phyloP scores from a whole-genome alignment of 2,797 vertebrate genomes.

The Craterocephalus amniculus region DNA sequence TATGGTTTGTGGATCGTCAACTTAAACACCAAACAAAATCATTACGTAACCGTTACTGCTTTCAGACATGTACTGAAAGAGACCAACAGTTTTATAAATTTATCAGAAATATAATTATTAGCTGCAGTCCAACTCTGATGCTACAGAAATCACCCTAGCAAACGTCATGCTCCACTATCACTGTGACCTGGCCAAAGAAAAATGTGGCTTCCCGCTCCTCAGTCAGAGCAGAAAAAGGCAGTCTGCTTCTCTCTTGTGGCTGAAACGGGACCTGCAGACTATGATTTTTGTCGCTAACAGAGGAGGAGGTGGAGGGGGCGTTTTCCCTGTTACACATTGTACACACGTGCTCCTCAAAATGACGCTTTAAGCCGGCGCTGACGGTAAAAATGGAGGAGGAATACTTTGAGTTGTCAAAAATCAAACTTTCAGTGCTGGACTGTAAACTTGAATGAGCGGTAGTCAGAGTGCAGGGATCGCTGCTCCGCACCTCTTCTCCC shows the following conservation, averaged over 20 bases:
- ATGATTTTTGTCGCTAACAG: constrained; percentile 32
- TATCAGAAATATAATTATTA: not conserved
- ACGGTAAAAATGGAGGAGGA: constrained; percentile 75
- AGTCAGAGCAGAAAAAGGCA: constrained; percentile 75
- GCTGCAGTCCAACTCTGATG: not conserved
- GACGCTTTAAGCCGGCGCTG: constrained; percentile 56
- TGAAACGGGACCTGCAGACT: constrained; percentile 77
- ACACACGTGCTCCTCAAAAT: constrained; percentile 44
- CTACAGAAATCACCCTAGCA: constrained; percentile 44
- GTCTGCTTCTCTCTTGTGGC: constrained; percentile 73
- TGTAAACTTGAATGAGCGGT: constrained; percentile 20
- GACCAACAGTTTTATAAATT: not conserved
- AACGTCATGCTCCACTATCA: constrained; percentile 84
- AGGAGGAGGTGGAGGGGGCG: constrained; percentile 14
- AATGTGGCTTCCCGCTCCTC: constrained; percentile 81
- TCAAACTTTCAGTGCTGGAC: constrained; percentile 41
- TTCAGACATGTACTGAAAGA: not conserved
- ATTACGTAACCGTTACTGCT: not conserved
- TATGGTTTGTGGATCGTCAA: not conserved
- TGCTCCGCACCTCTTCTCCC: constrained; percentile 34
- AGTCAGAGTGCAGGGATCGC: constrained; percentile 52
- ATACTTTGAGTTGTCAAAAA: constrained; percentile 43
- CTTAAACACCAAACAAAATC: constrained; percentile 1
- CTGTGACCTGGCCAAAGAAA: constrained; percentile 85
- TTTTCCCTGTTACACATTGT: constrained; percentile 51